phyloP scores from a whole-genome alignment of 2,888 invertebrate genomes.

The Gastrophysa polygoni region DNA sequence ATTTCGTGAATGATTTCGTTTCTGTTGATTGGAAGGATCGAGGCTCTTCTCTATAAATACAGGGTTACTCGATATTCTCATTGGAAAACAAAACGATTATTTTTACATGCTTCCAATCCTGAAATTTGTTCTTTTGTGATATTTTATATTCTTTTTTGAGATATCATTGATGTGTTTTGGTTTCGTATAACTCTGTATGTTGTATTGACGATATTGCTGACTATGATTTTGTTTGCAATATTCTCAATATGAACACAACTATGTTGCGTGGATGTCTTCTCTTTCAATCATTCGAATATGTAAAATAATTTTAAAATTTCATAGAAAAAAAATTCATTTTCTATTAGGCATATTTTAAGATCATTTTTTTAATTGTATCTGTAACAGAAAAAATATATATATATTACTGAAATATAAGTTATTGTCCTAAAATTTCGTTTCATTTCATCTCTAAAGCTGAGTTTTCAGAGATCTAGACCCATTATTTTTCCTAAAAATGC shows the following conservation, averaged over 20 bases:
- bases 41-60: no score
- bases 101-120: no score
- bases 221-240: neutral
- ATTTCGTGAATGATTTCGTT: no score
- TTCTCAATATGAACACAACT: constrained; percentile 20
- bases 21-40: no score
- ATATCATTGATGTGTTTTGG: neutral
- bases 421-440: constrained; percentile 25
- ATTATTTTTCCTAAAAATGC: no score
- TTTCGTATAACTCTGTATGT: neutral
- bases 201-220: neutral
- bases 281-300: constrained; percentile 10
- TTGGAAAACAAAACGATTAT: no score
- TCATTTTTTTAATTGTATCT: constrained; percentile 38
- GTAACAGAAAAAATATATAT: constrained; percentile 29
- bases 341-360: constrained; percentile 32
- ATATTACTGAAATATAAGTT: constrained; percentile 33
- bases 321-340: constrained; percentile 24
- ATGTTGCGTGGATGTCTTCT: constrained; percentile 28
- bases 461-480: neutral
- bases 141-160: neutral
- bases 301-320: constrained; percentile 16
- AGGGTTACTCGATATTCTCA: neutral
- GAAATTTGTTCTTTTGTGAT: no score
- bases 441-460: neutral